phyloP scores from a whole-genome alignment of 2,113 vertebrate species.

The Esox niger region DNA sequence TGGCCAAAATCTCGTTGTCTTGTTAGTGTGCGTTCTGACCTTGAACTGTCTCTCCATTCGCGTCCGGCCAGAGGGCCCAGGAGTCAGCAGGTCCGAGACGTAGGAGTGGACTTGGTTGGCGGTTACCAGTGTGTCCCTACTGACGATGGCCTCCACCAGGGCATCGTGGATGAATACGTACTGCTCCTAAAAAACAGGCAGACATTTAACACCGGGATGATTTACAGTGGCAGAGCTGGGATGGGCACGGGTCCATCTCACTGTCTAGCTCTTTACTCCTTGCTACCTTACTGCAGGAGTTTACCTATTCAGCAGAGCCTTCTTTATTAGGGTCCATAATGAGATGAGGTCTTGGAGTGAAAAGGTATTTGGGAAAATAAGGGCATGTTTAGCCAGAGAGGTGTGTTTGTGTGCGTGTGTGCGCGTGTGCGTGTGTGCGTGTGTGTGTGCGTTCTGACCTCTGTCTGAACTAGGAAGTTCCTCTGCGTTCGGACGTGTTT shows the following conservation, averaged over 20 bases:
- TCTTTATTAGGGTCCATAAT: too few species aligned
- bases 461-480: slow-evolving; percentile 97
- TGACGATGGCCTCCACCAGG: slow-evolving; percentile 87
- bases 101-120: slow-evolving; percentile 87
- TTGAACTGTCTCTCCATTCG: slow-evolving; percentile 94
- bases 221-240: too few species aligned
- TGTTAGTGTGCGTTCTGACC: slow-evolving; percentile 59
- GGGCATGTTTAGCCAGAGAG: too few species aligned
- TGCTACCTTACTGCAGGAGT: too few species aligned
- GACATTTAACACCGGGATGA: neutral
- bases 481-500: slow-evolving; percentile 96
- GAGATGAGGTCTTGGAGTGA: too few species aligned
- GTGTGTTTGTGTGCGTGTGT: too few species aligned
- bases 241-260: too few species aligned
- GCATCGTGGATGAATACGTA: slow-evolving; percentile 95
- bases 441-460: slow-evolving; percentile 70
- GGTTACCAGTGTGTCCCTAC: slow-evolving; percentile 86
- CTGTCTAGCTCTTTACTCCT: too few species aligned
- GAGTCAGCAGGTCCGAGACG: slow-evolving; percentile 88
- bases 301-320: neutral
- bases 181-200: slow-evolving; percentile 79
- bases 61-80: slow-evolving; percentile 84
- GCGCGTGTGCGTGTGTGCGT: too few species aligned
- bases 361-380: too few species aligned
- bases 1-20: too few species aligned